Evolutionary conservation across 2,888 invertebrate species (phyloP).

Genomic region (Diarsia rubi): DNA sequence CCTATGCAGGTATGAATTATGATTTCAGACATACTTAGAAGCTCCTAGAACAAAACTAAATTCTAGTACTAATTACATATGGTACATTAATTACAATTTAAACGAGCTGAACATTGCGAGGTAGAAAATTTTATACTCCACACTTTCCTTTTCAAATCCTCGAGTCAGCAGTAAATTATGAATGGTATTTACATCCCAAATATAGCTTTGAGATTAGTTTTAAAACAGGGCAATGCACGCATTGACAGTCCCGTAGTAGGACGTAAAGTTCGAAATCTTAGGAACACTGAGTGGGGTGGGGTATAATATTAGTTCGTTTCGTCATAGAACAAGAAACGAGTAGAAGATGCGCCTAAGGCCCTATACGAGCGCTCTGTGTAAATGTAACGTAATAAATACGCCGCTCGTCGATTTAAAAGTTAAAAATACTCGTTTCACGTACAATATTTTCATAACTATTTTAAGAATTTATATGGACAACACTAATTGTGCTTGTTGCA

Average conservation of each 20-base stretch:
- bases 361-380: too few relatives aligned
- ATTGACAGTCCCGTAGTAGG: conserved; percentile 17
- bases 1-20: neutral
- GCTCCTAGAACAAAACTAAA: conserved; percentile 16
- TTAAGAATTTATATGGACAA: too few relatives aligned
- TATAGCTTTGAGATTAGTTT: conserved; percentile 23
- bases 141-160: conserved; percentile 46
- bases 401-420: too few relatives aligned
- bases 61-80: conserved; percentile 18
- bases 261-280: conserved; percentile 23
- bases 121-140: conserved; percentile 27
- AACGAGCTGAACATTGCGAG: neutral
- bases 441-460: too few relatives aligned
- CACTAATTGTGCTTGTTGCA: too few relatives aligned
- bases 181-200: conserved; percentile 35
- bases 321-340: conserved; percentile 7
- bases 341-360: neutral
- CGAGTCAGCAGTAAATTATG: conserved; percentile 26
- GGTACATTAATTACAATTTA: conserved; percentile 21
- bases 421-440: too few relatives aligned
- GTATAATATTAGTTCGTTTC: conserved; percentile 49
- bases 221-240: conserved; percentile 47
- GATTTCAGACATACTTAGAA: conserved; percentile 16
- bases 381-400: too few relatives aligned
- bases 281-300: conserved; percentile 23